Evolutionary conservation across 2,797 vertebrate genomes (phyloP).

Genomic region (Gymnothorax reevesii): DNA sequence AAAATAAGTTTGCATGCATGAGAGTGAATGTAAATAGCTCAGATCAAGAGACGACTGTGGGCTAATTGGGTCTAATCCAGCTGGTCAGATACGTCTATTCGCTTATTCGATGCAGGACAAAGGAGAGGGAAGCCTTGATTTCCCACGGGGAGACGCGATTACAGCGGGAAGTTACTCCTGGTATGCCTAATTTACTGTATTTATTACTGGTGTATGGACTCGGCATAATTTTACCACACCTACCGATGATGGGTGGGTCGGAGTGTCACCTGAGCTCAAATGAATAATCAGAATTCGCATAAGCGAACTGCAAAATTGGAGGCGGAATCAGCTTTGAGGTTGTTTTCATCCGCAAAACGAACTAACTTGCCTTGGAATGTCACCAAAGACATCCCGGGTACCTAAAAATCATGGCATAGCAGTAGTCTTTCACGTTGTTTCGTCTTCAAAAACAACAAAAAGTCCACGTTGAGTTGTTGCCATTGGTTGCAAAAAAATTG

Average conservation of each 20-base stretch:
- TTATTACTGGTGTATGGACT: constrained; percentile 62
- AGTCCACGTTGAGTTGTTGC: neutral
- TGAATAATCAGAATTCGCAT: neutral
- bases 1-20: neutral
- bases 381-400: neutral
- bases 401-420: neutral
- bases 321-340: neutral
- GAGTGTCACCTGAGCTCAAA: neutral
- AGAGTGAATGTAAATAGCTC: neutral
- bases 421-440: neutral
- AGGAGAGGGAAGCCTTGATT: constrained; percentile 54
- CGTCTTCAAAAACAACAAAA: no score
- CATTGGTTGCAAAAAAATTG: neutral
- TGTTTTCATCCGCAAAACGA: neutral
- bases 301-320: neutral
- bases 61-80: neutral
- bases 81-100: constrained; percentile 27
- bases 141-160: constrained; percentile 62
- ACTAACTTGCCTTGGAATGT: neutral
- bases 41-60: neutral
- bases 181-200: constrained; percentile 59
- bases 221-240: constrained; percentile 38
- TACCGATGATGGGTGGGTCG: constrained; percentile 24
- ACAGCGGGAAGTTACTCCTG: constrained; percentile 52
- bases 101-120: constrained; percentile 6